A percentile compares a stretch with the other conserved stretches of the same genome.
Evolutionary conservation across 2,888 invertebrate species (phyloP).

Genomic region (Yponomeuta plumbellus): DNA sequence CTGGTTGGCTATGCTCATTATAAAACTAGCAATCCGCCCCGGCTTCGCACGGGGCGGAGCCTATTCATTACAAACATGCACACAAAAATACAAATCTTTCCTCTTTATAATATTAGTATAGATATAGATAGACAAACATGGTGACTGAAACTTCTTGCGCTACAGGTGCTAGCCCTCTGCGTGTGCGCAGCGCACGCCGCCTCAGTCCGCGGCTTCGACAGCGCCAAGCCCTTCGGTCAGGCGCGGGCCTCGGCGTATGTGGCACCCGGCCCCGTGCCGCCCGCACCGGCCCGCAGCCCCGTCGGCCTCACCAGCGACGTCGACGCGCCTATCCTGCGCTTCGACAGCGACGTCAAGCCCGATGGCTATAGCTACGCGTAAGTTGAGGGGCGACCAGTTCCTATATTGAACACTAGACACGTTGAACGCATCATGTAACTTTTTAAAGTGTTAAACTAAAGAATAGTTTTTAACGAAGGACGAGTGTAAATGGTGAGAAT

Average conservation of each 20-base stretch:
- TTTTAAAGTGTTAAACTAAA: no score
- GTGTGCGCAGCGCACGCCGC: constrained; percentile 29
- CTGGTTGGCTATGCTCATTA: no score
- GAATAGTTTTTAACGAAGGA: no score
- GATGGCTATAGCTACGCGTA: constrained; percentile 39
- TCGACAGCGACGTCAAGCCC: constrained; percentile 30
- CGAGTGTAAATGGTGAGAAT: no score
- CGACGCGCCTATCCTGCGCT: constrained; percentile 32
- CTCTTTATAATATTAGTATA: no score
- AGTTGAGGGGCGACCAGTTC: constrained; percentile 6
- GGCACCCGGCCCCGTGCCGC: neutral
- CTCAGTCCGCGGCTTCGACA: constrained; percentile 18
- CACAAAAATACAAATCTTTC: no score
- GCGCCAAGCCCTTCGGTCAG: constrained; percentile 25
- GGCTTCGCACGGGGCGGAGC: no score
- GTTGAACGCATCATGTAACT: no score
- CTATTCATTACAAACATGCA: no score
- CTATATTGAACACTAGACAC: no score
- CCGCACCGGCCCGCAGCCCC: constrained; percentile 30
- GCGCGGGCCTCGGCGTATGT: constrained; percentile 19
- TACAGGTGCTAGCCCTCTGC: constrained; percentile 28
- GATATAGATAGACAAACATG: neutral
- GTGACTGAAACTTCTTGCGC: neutral
- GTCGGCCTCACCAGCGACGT: constrained; percentile 25
- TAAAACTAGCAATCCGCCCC: no score